Evolutionary conservation across 2,797 vertebrate genomes (phyloP).

Genomic region (Steatocranus sp.): DNA sequence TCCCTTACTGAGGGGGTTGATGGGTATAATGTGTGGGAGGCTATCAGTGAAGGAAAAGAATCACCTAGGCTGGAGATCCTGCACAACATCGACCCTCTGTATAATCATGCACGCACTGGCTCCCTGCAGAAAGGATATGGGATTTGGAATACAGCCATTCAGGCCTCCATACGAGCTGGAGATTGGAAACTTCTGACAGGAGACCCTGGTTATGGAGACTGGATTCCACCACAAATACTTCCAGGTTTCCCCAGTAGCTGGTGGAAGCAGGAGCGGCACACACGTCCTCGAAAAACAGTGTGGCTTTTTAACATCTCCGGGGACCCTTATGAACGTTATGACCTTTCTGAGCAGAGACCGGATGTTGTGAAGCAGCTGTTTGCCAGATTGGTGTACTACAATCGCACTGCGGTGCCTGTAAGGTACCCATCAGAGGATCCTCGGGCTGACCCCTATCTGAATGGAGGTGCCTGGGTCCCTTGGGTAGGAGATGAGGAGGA

Average conservation of each 20-base stretch:
- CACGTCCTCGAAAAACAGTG: conserved; percentile 75
- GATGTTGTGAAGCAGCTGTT: conserved; percentile 88
- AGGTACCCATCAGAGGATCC: conserved; percentile 91
- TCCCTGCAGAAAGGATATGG: conserved; percentile 86
- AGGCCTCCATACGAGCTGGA: conserved; percentile 90
- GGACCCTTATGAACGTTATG: conserved; percentile 89
- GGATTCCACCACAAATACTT: conserved; percentile 91
- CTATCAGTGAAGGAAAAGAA: conserved; percentile 89
- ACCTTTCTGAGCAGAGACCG: conserved; percentile 83
- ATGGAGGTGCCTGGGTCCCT: conserved; percentile 93
- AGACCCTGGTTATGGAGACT: conserved; percentile 93
- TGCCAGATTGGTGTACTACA: conserved; percentile 86
- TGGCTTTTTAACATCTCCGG: conserved; percentile 97
- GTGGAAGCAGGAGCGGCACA: conserved; percentile 94
- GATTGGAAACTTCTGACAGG: conserved; percentile 97
- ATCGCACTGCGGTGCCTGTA: conserved; percentile 91
- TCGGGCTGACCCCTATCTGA: conserved; percentile 87
- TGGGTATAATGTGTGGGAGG: conserved; percentile 88
- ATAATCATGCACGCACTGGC: conserved; percentile 85
- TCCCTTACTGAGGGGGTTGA: conserved; percentile 81
- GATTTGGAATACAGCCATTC: conserved; percentile 94
- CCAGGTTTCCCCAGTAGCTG: conserved; percentile 88
- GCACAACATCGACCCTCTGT: conserved; percentile 96
- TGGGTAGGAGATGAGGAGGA: conserved; percentile 85
- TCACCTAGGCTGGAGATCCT: conserved; percentile 91